Conservation (phyloP, 2,888 invertebrate species). For the Ctenicera cuprea region DNA sequence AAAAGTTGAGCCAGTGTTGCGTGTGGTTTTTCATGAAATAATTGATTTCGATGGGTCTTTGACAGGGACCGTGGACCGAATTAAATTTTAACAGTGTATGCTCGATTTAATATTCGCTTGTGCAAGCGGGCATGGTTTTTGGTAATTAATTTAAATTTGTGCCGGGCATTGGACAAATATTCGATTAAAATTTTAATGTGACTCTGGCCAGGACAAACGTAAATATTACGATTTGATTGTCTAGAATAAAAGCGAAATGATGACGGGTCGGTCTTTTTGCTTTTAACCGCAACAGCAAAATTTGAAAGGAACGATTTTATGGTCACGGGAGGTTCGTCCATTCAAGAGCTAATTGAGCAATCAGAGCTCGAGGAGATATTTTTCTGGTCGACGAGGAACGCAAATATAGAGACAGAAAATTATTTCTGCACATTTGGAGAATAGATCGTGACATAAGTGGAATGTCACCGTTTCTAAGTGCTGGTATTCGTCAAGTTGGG, state of each 20-base stretch:
- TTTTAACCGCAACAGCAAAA: background rate
- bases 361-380: slow-evolving; percentile 1
- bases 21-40: slow-evolving; percentile 41
- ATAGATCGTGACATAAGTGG: slow-evolving; percentile 67
- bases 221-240: slow-evolving; percentile 14
- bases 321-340: background rate
- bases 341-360: slow-evolving; percentile 1
- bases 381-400: slow-evolving; percentile 19
- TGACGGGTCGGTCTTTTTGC: background rate
- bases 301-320: slow-evolving; percentile 6
- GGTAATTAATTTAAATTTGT: slow-evolving; percentile 42
- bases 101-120: slow-evolving; percentile 28
- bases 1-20: slow-evolving; percentile 31
- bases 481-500: slow-evolving; percentile 65
- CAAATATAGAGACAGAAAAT: slow-evolving; percentile 32
- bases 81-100: slow-evolving; percentile 22
- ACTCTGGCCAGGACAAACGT: slow-evolving; percentile 1
- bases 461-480: slow-evolving; percentile 69
- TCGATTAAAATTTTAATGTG: slow-evolving; percentile 30
- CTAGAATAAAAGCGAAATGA: background rate
- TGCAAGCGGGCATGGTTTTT: slow-evolving; percentile 28
- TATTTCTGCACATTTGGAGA: slow-evolving; percentile 55
- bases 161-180: slow-evolving; percentile 34
- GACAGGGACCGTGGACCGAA: background rate
- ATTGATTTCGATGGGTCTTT: slow-evolving; percentile 36